Base-by-base conservation (phyloP, 2,797 vertebrate genomes). In the Gambusia yucatana region DNA sequence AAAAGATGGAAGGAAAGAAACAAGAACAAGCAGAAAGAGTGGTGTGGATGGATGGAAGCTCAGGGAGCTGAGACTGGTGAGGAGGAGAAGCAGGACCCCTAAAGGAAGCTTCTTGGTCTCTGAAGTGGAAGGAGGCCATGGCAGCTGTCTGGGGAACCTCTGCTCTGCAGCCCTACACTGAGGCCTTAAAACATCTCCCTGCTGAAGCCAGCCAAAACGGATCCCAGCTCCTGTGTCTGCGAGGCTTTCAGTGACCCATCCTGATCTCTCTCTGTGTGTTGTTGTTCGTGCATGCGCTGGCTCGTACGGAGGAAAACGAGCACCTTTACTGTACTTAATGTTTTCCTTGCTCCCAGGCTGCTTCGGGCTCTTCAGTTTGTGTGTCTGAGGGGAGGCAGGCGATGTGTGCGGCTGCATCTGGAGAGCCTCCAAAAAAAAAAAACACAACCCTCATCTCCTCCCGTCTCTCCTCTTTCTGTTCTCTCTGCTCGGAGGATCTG, bases 331-430 rank as follows among this genome's bases (percentile, higher is more conserved):
- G 89, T 93, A 90, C 88, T 94, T 91, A 92, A 90, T 93, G 92
- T 93, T 95, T 92, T 94, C 93, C 86, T 93, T 92, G 92, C 93
- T 94, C 91, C 91, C 91, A 91, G 92, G 91, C 89, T 89, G 92
- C 94, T 94, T 88, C 85, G 86, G 92, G 92, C 92, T 91, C 92
- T 93, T 93, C 88, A 17, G 77, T 91, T 82, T 94, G 87, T 95
- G 91, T 88, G 85, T 82, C 79, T 65, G 74, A 83, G 80, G 88
- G 92, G 92, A 94, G 91, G 92, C 92, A 88, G 93, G 90, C 87
- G 82, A 90, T 95, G 92, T 94, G 94, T 95, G 94, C 89, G 90
- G 93, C 93, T 91, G 93, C 92, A 93, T 95, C 95, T 96, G 95
- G 95, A 96, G 92, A 93, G 92, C 87, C 92, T 96, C 95, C 95